Conservation (phyloP, 2,797 vertebrate genomes). For the Pristis pectinata region DNA sequence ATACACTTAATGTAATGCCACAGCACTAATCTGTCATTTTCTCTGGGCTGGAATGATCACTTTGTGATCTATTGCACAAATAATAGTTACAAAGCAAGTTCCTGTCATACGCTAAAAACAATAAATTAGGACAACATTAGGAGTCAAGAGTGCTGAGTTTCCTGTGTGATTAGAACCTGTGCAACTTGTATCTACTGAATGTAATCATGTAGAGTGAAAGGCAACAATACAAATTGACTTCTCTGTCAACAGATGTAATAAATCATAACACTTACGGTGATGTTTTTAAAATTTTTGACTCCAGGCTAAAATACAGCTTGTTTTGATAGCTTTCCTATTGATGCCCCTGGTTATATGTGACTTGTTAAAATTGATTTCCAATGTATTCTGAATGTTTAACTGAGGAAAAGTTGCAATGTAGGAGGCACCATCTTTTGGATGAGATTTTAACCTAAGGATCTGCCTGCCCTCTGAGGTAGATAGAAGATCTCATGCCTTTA, state of each 20-base stretch:
- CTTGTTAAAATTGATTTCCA: slow-evolving; percentile 9
- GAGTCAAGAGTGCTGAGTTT: background rate
- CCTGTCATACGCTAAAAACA: background rate
- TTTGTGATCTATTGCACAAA: background rate
- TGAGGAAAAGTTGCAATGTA: background rate
- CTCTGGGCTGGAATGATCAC: background rate
- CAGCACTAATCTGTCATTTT: background rate
- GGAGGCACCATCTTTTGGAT: background rate
- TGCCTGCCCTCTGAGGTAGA: background rate
- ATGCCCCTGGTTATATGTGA: background rate
- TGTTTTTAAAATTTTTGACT: background rate
- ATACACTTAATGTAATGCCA: background rate
- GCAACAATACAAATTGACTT: background rate
- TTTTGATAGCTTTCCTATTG: background rate
- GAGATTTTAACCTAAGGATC: background rate
- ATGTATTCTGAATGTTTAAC: background rate
- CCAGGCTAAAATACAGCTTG: background rate
- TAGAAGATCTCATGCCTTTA: background rate
- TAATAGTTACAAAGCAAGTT: background rate
- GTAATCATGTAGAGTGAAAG: background rate
- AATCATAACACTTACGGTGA: background rate
- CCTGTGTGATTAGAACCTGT: background rate
- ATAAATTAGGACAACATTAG: background rate
- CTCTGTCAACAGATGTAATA: background rate
- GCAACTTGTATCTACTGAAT: background rate